A percentile compares a stretch with the other conserved stretches of the same genome.
Evolutionary conservation across 1,140 invertebrate genomes (phyloP).

Genomic region (Solenopsis fugax): DNA sequence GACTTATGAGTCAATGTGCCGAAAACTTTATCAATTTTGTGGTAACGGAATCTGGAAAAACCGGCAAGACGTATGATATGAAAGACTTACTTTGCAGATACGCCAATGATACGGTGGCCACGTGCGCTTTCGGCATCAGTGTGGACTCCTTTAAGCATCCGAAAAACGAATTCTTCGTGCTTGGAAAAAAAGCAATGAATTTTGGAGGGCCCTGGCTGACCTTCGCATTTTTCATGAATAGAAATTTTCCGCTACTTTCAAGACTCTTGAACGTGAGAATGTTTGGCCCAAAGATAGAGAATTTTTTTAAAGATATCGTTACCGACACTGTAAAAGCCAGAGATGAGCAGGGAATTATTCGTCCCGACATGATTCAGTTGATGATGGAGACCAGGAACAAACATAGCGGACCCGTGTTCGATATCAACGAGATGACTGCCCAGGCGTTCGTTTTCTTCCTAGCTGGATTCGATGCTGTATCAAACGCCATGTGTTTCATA

Average conservation of each 20-base stretch:
- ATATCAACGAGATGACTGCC: slow-evolving; percentile 57
- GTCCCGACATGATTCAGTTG: slow-evolving; percentile 60
- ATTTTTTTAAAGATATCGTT: slow-evolving; percentile 44
- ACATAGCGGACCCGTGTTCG: background rate
- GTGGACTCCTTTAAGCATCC: slow-evolving; percentile 60
- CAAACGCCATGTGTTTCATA: slow-evolving; percentile 6
- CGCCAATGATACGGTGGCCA: slow-evolving; percentile 47
- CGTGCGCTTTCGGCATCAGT: slow-evolving; percentile 50
- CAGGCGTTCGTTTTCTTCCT: slow-evolving; percentile 66
- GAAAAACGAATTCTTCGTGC: slow-evolving; percentile 47
- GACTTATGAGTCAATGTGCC: slow-evolving; percentile 45
- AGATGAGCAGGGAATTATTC: slow-evolving; percentile 27
- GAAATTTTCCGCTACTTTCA: slow-evolving; percentile 11
- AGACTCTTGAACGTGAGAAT: slow-evolving; percentile 8
- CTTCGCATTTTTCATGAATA: background rate
- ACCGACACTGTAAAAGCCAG: slow-evolving; percentile 21
- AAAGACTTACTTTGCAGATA: slow-evolving; percentile 37
- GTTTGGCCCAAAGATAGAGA: background rate
- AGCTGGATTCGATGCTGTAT: slow-evolving; percentile 12
- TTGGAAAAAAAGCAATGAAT: background rate
- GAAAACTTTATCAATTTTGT: slow-evolving; percentile 14
- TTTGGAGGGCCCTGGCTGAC: background rate
- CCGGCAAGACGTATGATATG: background rate
- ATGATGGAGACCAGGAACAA: slow-evolving; percentile 59
- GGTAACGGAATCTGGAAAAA: background rate